Evolutionary conservation across 2,888 invertebrate genomes (phyloP), one percentile per base, ranked within the genome.

Genomic region (Hipparchia semele): DNA sequence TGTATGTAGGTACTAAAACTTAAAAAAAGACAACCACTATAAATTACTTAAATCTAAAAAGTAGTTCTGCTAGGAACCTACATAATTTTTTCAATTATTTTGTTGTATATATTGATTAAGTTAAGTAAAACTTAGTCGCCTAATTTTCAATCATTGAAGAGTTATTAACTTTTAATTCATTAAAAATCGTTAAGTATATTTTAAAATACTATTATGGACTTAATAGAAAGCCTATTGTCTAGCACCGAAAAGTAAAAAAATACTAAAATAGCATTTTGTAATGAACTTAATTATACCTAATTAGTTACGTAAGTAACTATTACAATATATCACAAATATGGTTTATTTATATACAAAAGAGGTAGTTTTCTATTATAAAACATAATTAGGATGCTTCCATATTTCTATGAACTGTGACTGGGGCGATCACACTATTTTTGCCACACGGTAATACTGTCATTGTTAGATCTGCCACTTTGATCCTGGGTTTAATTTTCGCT

Each of bases 381-480:
- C 69, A 68, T 72, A 75, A 82, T 85, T 95, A 95, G 76, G 96
- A 96, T 51, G 97, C 96, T 86, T 98, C 98, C 97, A 98, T 97
- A 85, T 97, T 96, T 81, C 97, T 95, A 87, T 98, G 98, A 72
- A 98, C 98, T 70, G 97, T 98, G 49, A 98, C 98, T n/a, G 98
- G 97, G 65, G 97, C 98, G 81, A 98, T 94, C 76, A 98, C 95
- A 86, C 91, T 92, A 79, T 94, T 94, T 79, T 93, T 94, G 13
- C 94, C 95, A 73, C 95, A 92, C 10, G 95, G 94, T 75, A 94
- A 89, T 4, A 93, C 90, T 8, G 95, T 94, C 58, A 94, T 88
- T 75, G 91, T 90, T 67, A 94, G 84, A 72, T 94, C 91, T 56
- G 88, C 80, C n/a, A 84, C 78, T 85, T 90, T 90, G 84, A 90